Evolutionary conservation across 2,797 vertebrate species (phyloP).

Genomic region (Merluccius polli): DNA sequence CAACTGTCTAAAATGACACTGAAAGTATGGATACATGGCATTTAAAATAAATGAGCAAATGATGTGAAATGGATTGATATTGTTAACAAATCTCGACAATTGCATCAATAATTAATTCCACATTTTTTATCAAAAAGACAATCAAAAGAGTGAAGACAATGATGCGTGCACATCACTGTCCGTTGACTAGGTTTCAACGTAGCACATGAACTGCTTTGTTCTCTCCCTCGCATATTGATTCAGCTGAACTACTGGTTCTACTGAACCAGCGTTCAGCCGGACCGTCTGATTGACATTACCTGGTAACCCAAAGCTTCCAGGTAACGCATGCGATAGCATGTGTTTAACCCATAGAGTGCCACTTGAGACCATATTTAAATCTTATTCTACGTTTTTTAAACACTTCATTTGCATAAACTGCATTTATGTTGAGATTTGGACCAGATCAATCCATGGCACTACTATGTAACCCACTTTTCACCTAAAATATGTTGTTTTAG

Average conservation of each 20-base stretch:
- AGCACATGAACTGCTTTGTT: neutral
- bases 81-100: neutral
- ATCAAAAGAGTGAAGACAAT: neutral
- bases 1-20: neutral
- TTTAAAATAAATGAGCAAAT: neutral
- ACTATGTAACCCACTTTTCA: neutral
- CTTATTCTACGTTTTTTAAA: neutral
- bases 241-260: too few species aligned
- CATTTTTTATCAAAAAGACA: neutral
- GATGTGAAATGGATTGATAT: neutral
- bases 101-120: neutral
- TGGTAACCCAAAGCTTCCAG: too few species aligned
- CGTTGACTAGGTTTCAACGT: neutral
- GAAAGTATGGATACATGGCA: neutral
- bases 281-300: too few species aligned
- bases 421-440: neutral
- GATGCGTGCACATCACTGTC: neutral
- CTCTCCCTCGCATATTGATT: neutral
- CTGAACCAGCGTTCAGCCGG: too few species aligned
- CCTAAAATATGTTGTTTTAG: constrained; percentile 1
- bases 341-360: too few species aligned
- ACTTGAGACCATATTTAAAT: neutral
- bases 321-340: too few species aligned
- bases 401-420: neutral
- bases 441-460: neutral